Evolutionary conservation across 2,113 vertebrate genomes (phyloP), one percentile per base, ranked within the genome.

Genomic region (Nycticorax nycticorax): DNA sequence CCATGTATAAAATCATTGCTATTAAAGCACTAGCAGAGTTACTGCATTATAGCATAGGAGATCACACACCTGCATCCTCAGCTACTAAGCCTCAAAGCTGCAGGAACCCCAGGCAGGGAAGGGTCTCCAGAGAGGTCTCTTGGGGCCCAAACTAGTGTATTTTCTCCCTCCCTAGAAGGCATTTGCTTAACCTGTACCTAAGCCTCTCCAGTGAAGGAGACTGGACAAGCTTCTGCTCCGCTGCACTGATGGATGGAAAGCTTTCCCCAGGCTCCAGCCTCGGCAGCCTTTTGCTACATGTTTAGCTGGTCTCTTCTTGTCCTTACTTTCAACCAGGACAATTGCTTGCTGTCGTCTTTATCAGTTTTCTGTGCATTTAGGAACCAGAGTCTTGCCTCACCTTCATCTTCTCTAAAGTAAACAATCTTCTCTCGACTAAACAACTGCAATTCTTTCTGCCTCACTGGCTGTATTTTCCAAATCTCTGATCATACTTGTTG

Each of bases 401-500:
- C 68, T 94, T 92, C 64, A 63, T 89, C 84, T 91, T 78, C 60
- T 88, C 52, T 45, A 63, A 82, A 45, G 22, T 93, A 77, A 91
- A 35, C 55, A 85, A 26, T 78, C 33, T 93, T 81, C 52, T 89
- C 27, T 35, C 91, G 84, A 94, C 80, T 95, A 96, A 96, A 95
- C 89, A 96, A 91, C 35, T 43, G 33, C 60, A 87, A 60, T 91
- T 84, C 55, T 89, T 86, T 86, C 64, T 78, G 32, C 83, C 77
- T 92, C 60, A 60, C 52, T 48, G 80, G 35, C 21, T 93, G 23
- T 56, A 47, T 85, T 92, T 94, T 75, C 52, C 43, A 82, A 80
- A 75, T 78, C 69, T 92, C 52, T 64, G 79, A 77, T 92, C 76
- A 55, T 35, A 75, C 35, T 63, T 66, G 39, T 52, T 80, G 63